Conservation (phyloP, 2,113 vertebrate genomes). For the Nycticryphes semicollaris region DNA sequence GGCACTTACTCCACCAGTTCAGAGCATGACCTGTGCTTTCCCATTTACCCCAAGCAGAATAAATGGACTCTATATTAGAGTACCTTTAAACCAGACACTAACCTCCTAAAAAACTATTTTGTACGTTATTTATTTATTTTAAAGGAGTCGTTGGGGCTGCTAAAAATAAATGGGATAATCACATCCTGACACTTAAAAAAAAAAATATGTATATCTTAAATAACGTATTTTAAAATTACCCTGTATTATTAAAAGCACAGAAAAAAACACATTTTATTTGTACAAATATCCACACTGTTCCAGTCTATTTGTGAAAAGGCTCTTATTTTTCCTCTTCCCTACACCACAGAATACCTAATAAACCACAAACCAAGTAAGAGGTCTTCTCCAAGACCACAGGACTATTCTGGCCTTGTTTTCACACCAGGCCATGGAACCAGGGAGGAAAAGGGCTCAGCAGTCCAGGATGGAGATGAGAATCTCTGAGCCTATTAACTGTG, state of each 20-base stretch:
- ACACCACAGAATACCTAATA: background rate
- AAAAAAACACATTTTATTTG: background rate
- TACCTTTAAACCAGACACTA: background rate
- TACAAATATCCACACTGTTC: background rate
- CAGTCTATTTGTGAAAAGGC: background rate
- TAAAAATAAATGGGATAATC: background rate
- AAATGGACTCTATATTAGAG: background rate
- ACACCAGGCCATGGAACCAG: fast-evolving
- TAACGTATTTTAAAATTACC: background rate
- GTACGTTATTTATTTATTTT: background rate
- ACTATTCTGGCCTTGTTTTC: background rate
- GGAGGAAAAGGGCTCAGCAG: background rate
- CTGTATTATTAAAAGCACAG: background rate
- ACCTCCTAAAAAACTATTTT: background rate
- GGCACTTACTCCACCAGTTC: background rate
- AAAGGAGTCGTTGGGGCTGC: background rate
- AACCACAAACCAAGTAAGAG: background rate
- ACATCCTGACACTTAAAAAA: background rate
- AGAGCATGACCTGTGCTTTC: background rate
- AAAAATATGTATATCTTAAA: background rate
- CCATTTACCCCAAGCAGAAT: background rate
- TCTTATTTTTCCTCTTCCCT: background rate
- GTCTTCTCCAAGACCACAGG: background rate
- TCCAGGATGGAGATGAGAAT: background rate
- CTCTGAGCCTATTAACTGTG: background rate